phyloP scores from a whole-genome alignment of 2,113 vertebrate genomes.

The Aphyosemion australe region DNA sequence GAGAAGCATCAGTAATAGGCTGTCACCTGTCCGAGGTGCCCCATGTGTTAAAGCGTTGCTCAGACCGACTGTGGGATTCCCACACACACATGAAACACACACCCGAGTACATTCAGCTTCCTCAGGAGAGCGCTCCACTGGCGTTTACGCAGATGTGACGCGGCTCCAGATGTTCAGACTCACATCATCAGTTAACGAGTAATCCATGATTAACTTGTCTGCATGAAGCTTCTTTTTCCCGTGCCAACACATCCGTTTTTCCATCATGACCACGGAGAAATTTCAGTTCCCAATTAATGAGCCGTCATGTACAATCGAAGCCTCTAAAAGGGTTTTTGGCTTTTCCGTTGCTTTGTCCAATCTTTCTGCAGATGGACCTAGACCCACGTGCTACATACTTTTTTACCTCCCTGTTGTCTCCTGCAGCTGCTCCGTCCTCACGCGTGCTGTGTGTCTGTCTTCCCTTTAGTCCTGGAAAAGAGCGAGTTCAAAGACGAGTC shows the following conservation, averaged over 20 bases:
- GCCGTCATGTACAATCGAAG: neutral
- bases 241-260: neutral
- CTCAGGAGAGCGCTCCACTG: slow-evolving; percentile 38
- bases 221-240: slow-evolving; percentile 25
- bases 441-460: slow-evolving; percentile 5
- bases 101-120: slow-evolving; percentile 20
- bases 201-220: slow-evolving; percentile 37
- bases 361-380: neutral
- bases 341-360: neutral
- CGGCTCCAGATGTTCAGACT: slow-evolving; percentile 59
- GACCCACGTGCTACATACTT: neutral
- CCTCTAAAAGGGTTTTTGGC: neutral
- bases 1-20: slow-evolving; percentile 10
- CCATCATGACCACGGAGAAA: neutral
- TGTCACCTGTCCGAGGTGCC: slow-evolving; percentile 37
- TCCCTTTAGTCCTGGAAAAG: slow-evolving; percentile 89
- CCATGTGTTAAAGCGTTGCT: slow-evolving; percentile 48
- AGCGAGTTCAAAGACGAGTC: slow-evolving; percentile 99
- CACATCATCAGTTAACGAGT: slow-evolving; percentile 47
- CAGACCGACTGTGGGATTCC: slow-evolving; percentile 29
- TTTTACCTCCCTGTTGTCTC: slow-evolving; percentile 4
- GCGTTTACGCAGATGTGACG: slow-evolving; percentile 51
- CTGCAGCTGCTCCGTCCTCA: slow-evolving; percentile 3
- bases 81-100: slow-evolving; percentile 17
- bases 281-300: neutral